Percentiles rank a stretch among this genome's conserved stretches.
These are phyloP conservation scores for Dryomyza anilis DNA, from an alignment of 2,888 invertebrate species.

Conservation along the genomic window DNA sequence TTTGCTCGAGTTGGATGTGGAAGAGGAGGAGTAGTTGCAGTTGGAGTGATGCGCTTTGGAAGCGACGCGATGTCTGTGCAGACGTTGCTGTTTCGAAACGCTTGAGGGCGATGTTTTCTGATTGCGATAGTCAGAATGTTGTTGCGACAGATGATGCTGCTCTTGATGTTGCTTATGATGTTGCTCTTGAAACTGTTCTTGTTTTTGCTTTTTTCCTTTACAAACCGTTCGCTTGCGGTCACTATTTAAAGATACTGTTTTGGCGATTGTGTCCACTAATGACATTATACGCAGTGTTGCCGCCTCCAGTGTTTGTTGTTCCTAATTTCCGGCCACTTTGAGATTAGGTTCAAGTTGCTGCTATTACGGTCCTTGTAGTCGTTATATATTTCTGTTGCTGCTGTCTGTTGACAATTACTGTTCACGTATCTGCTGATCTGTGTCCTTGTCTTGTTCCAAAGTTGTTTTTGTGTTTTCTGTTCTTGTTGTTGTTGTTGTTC, in stretches of 20 bases:
- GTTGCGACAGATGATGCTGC: background rate
- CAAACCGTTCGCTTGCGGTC: no score
- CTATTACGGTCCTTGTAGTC: background rate
- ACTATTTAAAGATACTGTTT: conserved; percentile 5
- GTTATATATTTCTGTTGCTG: background rate
- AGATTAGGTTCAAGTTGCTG: background rate
- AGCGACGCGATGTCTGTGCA: no score
- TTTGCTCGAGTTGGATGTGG: no score
- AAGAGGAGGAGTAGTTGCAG: no score
- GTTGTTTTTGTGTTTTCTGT: background rate
- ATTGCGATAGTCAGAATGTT: background rate
- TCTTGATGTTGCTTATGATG: background rate
- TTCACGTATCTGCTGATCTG: background rate
- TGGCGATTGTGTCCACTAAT: conserved; percentile 20
- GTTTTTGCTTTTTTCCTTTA: background rate
- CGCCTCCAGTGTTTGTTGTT: conserved; percentile 7
- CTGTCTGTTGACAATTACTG: background rate
- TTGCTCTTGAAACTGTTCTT: background rate
- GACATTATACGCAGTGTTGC: conserved; percentile 28
- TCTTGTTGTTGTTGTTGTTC: background rate
- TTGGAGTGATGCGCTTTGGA: no score
- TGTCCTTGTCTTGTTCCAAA: background rate
- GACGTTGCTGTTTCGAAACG: background rate
- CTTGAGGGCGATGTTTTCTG: background rate
- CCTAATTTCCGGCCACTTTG: background rate